Conservation (phyloP, 2,888 invertebrate genomes). For the Melinopterus prodromus region DNA sequence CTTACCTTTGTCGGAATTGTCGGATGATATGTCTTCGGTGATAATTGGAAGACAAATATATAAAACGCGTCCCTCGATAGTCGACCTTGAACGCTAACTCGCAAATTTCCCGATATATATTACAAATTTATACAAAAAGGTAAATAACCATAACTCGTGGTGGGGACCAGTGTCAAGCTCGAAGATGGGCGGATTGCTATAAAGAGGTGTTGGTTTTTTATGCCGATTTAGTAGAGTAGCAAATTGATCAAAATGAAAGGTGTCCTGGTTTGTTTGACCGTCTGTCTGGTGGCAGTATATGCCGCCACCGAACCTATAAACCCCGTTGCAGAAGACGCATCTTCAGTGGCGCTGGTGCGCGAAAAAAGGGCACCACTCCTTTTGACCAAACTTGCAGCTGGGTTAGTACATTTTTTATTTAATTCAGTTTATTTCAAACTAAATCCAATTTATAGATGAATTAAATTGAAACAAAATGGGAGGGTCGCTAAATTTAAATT, state of each 20-base stretch:
- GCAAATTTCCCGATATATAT: background rate
- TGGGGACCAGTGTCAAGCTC: background rate
- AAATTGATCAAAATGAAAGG: background rate
- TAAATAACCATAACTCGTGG: background rate
- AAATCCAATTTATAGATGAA: too few species aligned
- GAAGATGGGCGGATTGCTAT: background rate
- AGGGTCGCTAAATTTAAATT: too few species aligned
- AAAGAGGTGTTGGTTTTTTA: background rate
- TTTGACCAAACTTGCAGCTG: background rate
- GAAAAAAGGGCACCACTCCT: background rate
- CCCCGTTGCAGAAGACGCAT: background rate
- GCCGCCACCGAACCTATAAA: background rate
- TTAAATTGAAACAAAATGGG: too few species aligned
- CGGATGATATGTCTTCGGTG: slow-evolving; percentile 11
- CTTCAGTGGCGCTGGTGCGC: background rate
- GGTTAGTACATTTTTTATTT: background rate
- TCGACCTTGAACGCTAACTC: background rate
- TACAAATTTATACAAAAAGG: slow-evolving; percentile 4
- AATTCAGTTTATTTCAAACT: background rate
- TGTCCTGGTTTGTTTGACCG: background rate
- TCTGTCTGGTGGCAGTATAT: background rate
- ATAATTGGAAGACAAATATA: slow-evolving; percentile 30
- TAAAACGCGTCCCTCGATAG: slow-evolving; percentile 10
- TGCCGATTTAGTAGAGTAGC: background rate
- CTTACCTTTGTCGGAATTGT: background rate